Evolutionary conservation across 1,140 invertebrate genomes (phyloP).

Genomic region (Philopotamus ludificatus): DNA sequence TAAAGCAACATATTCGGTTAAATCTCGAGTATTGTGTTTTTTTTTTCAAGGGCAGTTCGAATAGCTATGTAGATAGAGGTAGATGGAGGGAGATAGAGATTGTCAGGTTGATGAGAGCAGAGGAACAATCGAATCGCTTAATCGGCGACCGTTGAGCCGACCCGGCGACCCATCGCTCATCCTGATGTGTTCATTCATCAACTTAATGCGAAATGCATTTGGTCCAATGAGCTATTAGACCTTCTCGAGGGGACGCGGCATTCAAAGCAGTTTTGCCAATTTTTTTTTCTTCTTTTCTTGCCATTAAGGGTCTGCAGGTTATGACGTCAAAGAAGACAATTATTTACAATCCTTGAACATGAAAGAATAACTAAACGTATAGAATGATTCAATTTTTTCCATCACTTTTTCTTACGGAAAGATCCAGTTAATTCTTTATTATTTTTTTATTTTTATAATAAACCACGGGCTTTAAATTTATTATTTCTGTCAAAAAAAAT

Average conservation of each 20-base stretch:
- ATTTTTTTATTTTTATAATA: no score
- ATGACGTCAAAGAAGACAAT: not conserved
- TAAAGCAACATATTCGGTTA: not conserved
- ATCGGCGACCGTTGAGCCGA: constrained; percentile 18
- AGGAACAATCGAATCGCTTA: constrained; percentile 25
- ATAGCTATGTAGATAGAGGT: not conserved
- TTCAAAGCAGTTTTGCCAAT: not conserved
- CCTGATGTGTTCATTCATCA: constrained; percentile 29
- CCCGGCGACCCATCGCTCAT: constrained; percentile 19
- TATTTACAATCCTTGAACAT: no score
- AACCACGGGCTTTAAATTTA: no score
- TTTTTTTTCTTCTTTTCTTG: not conserved
- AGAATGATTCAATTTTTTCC: no score
- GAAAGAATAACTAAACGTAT: no score
- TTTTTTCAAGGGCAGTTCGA: not conserved
- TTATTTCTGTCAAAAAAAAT: no score
- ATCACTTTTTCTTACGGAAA: no score
- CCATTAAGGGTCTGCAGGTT: not conserved
- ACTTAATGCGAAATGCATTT: constrained; percentile 35
- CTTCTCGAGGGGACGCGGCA: not conserved
- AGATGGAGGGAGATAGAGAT: not conserved
- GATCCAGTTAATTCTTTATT: no score
- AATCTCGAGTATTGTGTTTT: no score
- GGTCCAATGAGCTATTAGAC: constrained; percentile 29
- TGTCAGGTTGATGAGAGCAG: not conserved